Percentiles rank a stretch among this genome's conserved stretches.
Evolutionary conservation across 2,797 vertebrate genomes (phyloP).

Genomic region (Hypotaenidia philippensis): DNA sequence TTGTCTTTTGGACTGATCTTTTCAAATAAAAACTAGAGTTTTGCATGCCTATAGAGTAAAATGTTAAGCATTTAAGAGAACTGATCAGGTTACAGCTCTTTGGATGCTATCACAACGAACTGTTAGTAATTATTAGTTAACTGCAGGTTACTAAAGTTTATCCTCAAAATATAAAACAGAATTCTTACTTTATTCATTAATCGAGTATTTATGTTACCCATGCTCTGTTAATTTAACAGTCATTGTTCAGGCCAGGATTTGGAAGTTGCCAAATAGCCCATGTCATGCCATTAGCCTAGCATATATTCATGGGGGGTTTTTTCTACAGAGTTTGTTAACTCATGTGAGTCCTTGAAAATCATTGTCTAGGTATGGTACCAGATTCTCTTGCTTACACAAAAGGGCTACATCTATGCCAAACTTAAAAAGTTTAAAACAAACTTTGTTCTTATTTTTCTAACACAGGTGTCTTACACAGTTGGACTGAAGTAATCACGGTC

Average conservation of each 20-base stretch:
- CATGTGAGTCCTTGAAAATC: neutral
- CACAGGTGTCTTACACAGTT: accelerated
- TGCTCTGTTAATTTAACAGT: neutral
- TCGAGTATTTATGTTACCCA: neutral
- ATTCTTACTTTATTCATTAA: neutral
- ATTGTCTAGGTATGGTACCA: neutral
- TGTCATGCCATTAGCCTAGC: neutral
- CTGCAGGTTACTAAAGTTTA: neutral
- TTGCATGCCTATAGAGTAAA: neutral
- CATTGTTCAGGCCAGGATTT: neutral
- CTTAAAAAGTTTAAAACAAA: neutral
- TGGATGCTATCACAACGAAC: neutral
- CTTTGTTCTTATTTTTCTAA: neutral
- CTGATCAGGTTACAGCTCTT: neutral
- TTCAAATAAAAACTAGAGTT: neutral
- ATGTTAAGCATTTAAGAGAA: neutral
- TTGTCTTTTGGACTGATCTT: neutral
- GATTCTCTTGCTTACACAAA: neutral
- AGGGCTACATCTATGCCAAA: neutral
- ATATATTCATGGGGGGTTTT: neutral
- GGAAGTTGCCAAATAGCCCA: neutral
- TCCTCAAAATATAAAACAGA: neutral
- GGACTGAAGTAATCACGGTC: neutral
- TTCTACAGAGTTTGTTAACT: neutral
- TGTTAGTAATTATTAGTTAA: neutral